A percentile compares a stretch with the other conserved stretches of the same genome.
Conservation (phyloP, 2,797 vertebrate species). For the Cichlasoma orientale region DNA sequence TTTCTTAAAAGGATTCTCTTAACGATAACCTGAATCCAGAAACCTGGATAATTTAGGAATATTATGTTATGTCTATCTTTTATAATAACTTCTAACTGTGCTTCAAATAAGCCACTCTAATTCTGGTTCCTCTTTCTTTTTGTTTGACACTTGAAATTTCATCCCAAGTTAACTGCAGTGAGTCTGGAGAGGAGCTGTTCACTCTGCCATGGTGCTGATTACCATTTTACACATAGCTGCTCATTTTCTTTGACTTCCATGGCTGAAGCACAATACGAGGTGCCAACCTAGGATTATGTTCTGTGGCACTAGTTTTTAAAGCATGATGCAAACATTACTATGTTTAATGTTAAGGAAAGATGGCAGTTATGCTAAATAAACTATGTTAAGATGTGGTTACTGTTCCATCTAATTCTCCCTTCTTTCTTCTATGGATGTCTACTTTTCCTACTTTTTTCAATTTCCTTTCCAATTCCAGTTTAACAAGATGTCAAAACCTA, state of each 20-base stretch:
- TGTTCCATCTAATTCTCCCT: background rate
- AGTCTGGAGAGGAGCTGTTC: conserved; percentile 18
- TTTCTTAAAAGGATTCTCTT: background rate
- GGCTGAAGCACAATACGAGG: background rate
- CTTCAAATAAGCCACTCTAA: background rate
- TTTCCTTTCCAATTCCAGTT: background rate
- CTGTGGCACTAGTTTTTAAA: background rate
- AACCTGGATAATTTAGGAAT: background rate
- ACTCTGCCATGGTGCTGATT: conserved; percentile 8
- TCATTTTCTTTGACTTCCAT: background rate
- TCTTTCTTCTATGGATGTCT: background rate
- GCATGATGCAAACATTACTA: background rate
- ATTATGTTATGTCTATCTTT: conserved; percentile 1
- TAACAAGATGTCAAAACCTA: background rate
- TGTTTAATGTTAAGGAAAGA: background rate
- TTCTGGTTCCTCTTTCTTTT: background rate
- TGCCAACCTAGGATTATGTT: background rate
- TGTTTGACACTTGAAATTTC: conserved; percentile 6
- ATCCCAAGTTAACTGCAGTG: background rate
- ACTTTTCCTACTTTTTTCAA: background rate
- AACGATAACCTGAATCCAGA: background rate
- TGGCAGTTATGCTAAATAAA: background rate
- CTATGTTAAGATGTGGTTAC: background rate
- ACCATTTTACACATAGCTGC: background rate
- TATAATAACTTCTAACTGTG: background rate